Evolutionary conservation across 2,797 vertebrate genomes (phyloP).

Genomic region (Gouania willdenowi): DNA sequence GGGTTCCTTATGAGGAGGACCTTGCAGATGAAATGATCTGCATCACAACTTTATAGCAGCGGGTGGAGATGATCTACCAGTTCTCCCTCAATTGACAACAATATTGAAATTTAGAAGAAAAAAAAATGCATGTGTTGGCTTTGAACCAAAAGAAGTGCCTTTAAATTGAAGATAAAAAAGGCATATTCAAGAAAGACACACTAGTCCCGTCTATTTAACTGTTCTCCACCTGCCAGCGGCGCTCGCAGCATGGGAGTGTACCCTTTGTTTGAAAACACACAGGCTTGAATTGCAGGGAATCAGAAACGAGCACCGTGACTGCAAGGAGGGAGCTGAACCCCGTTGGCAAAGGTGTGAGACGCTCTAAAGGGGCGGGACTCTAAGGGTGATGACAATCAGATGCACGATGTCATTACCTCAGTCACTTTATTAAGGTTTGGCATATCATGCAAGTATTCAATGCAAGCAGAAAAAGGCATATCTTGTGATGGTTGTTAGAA

Average conservation of each 20-base stretch:
- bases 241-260: conserved; percentile 32
- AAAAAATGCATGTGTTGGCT: conserved; percentile 77
- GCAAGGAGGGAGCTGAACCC: conserved; percentile 57
- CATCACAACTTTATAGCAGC: conserved; percentile 97
- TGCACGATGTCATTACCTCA: conserved; percentile 88
- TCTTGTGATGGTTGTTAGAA: conserved; percentile 64
- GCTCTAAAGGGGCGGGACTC: conserved; percentile 42
- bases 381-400: conserved; percentile 88
- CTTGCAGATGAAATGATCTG: conserved; percentile 99
- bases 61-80: conserved; percentile 42
- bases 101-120: conserved; percentile 11
- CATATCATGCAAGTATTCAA: conserved; percentile 89
- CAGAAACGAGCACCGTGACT: conserved; percentile 33
- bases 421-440: conserved; percentile 80
- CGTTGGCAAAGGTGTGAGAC: conserved; percentile 52
- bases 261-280: conserved; percentile 34
- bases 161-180: conserved; percentile 82
- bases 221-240: conserved; percentile 61
- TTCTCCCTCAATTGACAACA: conserved; percentile 33
- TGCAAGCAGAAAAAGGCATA: conserved; percentile 81
- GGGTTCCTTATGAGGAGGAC: conserved; percentile 89
- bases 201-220: conserved; percentile 40
- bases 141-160: conserved; percentile 94
- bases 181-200: conserved; percentile 78
- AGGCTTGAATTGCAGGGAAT: conserved; percentile 49